Evolutionary conservation across 2,888 invertebrate genomes (phyloP), one percentile per base, ranked within the genome.

Genomic region (Standfussiana lucernea): DNA sequence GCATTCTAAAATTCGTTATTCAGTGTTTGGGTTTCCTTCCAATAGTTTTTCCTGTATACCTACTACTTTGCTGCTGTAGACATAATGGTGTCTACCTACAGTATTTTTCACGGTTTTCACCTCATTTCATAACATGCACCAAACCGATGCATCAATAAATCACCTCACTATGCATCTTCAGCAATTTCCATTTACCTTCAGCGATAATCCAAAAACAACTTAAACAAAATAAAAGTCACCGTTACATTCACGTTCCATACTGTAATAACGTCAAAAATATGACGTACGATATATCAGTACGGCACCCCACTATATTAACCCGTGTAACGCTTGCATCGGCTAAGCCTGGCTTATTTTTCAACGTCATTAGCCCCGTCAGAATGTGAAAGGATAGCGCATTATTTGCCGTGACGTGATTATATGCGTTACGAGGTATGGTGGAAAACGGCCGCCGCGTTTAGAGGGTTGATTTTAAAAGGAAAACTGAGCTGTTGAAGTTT

Each of bases 311-410:
- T 86, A 84, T 88, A 89, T 84, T 86, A 88, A 89, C 82, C 88
- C 86, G 80, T 89, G 82, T 86, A 88, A 85, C 86, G 89, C 91
- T 84, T 91, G 91, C 91, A 91, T 91, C 89, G 89, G 87, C 92
- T 90, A 90, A 91, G 88, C 92, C 88, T 80, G 89, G 91, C 86
- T 91, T 91, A 91, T 91, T 92, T 92, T 92, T 92, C 92, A 92
- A 88, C 90, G 89, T 91, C 92, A 92, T 92, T 92, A 91, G 91
- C 68, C 85, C 77, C 88, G 91, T 91, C 91, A 91, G 86, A 89
- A 90, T 88, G 86, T 90, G 89, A 92, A 92, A 91, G 92, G 91
- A 90, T 90, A 89, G 86, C 91, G 89, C 89, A 90, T 91, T 92
- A 91, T 91, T 91, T 90, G 88, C 89, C 83, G 86, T 88, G 86